Evolutionary conservation across 2,113 vertebrate genomes (phyloP).

Genomic region (Psittacula cyanocephala): DNA sequence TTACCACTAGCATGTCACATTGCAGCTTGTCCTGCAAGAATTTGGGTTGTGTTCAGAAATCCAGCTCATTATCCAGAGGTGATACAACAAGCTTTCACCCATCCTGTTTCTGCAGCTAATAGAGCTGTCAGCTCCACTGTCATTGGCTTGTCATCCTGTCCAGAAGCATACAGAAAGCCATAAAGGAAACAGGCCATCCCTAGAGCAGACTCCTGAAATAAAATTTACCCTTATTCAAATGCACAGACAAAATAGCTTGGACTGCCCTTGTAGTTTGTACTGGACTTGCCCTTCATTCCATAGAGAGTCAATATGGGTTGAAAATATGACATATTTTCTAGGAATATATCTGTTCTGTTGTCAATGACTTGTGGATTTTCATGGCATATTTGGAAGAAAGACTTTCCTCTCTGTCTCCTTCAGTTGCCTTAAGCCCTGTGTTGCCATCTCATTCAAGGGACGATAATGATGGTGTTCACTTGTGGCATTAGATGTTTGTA

Average conservation of each 20-base stretch:
- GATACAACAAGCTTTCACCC: not conserved
- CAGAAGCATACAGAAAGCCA: constrained; percentile 22
- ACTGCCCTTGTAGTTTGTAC: not conserved
- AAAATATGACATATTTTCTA: not conserved
- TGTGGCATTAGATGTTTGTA: not conserved
- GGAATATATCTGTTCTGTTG: not conserved
- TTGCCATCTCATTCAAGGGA: not conserved
- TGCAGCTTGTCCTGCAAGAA: constrained; percentile 1
- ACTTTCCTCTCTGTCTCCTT: not conserved
- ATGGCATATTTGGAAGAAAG: not conserved
- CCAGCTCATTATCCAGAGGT: constrained; percentile 62
- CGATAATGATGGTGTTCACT: not conserved
- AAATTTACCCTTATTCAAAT: not conserved
- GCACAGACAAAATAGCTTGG: not conserved
- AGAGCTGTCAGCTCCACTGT: constrained; percentile 66
- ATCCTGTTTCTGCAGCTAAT: constrained; percentile 63
- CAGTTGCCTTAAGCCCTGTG: not conserved
- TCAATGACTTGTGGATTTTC: not conserved
- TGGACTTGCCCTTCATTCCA: not conserved
- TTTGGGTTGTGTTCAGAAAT: constrained; percentile 47
- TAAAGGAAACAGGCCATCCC: constrained; percentile 34
- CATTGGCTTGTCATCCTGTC: constrained; percentile 24
- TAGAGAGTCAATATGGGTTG: not conserved
- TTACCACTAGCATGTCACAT: not conserved
- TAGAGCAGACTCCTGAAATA: constrained; percentile 9